Evolutionary conservation across 2,888 invertebrate species (phyloP).

Genomic region (Uloborus plumipes): DNA sequence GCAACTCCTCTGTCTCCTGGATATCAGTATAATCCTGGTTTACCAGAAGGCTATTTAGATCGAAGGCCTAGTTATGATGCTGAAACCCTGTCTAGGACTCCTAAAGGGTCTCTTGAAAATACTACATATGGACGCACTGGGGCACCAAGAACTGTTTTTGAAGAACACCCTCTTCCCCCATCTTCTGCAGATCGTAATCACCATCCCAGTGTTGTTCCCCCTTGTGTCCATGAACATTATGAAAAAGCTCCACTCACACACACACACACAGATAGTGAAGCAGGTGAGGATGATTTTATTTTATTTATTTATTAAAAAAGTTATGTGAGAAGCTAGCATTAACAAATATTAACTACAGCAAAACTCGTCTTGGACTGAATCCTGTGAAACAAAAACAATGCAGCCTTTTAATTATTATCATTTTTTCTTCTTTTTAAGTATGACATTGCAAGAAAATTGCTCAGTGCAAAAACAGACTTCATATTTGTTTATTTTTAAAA

Average conservation of each 20-base stretch:
- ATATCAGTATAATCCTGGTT: slow-evolving; percentile 54
- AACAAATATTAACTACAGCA: neutral
- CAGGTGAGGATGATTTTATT: slow-evolving; percentile 19
- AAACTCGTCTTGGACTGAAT: too few relatives aligned
- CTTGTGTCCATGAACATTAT: slow-evolving; percentile 56
- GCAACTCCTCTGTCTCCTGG: slow-evolving; percentile 51
- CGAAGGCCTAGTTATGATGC: slow-evolving; percentile 66
- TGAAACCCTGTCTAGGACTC: slow-evolving; percentile 32
- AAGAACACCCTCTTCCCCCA: slow-evolving; percentile 48
- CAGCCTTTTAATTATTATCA: too few relatives aligned
- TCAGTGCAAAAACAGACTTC: too few relatives aligned
- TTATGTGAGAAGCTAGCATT: neutral
- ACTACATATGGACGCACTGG: slow-evolving; percentile 42
- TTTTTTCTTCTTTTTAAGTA: too few relatives aligned
- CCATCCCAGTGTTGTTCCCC: slow-evolving; percentile 8
- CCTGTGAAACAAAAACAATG: too few relatives aligned
- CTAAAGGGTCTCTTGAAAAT: slow-evolving; percentile 33
- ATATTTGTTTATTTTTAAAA: too few relatives aligned
- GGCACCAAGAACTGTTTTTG: slow-evolving; percentile 67
- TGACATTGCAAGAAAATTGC: too few relatives aligned
- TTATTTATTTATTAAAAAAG: neutral
- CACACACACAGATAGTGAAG: slow-evolving; percentile 63
- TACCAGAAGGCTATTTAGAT: slow-evolving; percentile 66
- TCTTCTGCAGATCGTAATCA: slow-evolving; percentile 19
- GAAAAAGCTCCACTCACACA: slow-evolving; percentile 41